phyloP scores from a whole-genome alignment of 1,140 invertebrate species.

The Holcopasites calliopsidis region DNA sequence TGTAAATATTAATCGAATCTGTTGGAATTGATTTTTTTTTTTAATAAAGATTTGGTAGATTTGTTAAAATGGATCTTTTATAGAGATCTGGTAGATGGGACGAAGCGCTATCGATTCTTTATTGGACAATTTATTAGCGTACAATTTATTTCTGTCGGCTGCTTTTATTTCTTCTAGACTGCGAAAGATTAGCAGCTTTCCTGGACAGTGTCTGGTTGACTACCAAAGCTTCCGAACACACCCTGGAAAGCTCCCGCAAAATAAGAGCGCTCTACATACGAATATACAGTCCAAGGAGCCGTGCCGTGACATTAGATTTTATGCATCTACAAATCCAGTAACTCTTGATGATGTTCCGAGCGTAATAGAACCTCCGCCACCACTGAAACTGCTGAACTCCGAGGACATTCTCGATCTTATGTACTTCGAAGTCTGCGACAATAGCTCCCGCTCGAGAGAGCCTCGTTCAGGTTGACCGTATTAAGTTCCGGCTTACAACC shows the following conservation, averaged over 20 bases:
- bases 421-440: neutral
- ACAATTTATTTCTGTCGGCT: too few species aligned
- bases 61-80: neutral
- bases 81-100: too few species aligned
- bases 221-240: too few species aligned
- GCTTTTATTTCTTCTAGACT: too few species aligned
- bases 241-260: too few species aligned
- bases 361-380: neutral
- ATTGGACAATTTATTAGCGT: too few species aligned
- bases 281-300: neutral
- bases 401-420: neutral
- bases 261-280: too few species aligned
- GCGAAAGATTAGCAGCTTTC: too few species aligned
- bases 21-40: too few species aligned
- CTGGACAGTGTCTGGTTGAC: too few species aligned
- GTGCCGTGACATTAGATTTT: neutral
- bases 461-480: neutral
- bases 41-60: too few species aligned
- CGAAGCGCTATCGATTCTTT: neutral
- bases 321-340: neutral
- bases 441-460: neutral
- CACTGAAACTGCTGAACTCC: neutral
- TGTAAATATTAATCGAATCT: neutral
- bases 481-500: neutral
- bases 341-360: neutral